Percentiles rank a stretch among this genome's conserved stretches.
phyloP scores from a whole-genome alignment of 2,888 invertebrate species.

The Odontocolon sp. region DNA sequence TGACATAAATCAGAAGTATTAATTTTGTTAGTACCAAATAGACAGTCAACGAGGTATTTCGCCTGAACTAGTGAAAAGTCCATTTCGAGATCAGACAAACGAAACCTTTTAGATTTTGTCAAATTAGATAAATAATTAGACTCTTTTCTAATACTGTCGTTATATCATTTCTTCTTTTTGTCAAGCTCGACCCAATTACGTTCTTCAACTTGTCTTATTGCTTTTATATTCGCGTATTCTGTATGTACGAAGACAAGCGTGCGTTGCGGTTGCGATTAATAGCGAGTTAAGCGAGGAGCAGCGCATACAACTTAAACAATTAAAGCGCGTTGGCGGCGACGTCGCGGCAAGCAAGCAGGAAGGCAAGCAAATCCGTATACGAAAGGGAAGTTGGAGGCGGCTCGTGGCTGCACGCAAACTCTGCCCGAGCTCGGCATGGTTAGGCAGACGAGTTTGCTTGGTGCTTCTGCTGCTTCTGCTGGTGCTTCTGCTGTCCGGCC shows the following conservation, averaged over 20 bases:
- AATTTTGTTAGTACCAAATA: no score
- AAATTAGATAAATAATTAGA: no score
- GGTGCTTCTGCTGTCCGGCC: conserved; percentile 30
- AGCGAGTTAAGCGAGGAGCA: conserved; percentile 27
- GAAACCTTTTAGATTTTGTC: no score
- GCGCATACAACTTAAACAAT: conserved; percentile 48
- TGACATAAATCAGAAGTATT: no score
- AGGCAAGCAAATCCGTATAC: neutral
- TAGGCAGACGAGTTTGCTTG: neutral
- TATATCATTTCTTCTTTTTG: neutral
- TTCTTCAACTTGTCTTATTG: neutral
- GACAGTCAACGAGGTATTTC: no score
- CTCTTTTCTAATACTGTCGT: no score
- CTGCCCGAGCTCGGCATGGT: neutral
- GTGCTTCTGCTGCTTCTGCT: neutral
- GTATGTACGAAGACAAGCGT: neutral
- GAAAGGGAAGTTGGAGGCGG: conserved; percentile 23
- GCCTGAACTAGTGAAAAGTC: neutral
- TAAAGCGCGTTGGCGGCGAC: conserved; percentile 35
- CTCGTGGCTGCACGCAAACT: conserved; percentile 50
- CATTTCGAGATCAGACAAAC: no score
- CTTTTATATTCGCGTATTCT: conserved; percentile 7
- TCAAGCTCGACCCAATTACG: neutral
- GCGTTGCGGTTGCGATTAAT: conserved; percentile 31
- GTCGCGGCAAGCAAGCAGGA: neutral